A percentile compares a stretch with the other conserved stretches of the same genome.
phyloP scores from a whole-genome alignment of 2,113 vertebrate genomes.

The Aix galericulata region DNA sequence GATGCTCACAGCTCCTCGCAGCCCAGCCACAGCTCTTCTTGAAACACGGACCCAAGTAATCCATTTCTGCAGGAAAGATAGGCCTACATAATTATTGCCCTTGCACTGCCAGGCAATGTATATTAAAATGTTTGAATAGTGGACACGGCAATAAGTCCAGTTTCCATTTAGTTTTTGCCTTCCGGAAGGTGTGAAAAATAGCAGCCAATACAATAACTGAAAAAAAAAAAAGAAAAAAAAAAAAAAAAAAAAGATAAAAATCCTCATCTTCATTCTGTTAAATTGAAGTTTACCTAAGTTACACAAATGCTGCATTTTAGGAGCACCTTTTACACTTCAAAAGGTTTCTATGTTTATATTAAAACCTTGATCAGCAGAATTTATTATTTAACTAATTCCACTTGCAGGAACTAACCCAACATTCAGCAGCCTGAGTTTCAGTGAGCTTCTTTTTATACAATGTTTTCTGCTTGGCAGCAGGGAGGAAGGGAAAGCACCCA shows the following conservation, averaged over 20 bases:
- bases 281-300: constrained; percentile 3
- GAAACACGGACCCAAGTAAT: background rate
- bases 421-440: background rate
- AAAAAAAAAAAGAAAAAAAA: background rate
- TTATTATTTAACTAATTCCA: background rate
- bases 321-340: background rate
- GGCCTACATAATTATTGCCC: background rate
- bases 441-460: background rate
- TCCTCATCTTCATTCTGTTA: background rate
- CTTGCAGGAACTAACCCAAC: background rate
- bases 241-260: constrained; percentile 17
- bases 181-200: background rate
- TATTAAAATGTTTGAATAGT: constrained; percentile 4
- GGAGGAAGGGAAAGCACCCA: background rate
- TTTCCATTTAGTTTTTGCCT: background rate
- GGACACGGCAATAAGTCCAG: background rate
- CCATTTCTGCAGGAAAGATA: background rate
- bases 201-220: background rate
- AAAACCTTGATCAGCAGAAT: background rate
- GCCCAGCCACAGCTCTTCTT: background rate
- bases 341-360: background rate
- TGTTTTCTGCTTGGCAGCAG: background rate
- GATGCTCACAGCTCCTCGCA: background rate
- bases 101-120: background rate
- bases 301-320: background rate